Base-by-base conservation (phyloP, 92 coral and sea anemone genomes). In the Phymanthus crucifer region DNA sequence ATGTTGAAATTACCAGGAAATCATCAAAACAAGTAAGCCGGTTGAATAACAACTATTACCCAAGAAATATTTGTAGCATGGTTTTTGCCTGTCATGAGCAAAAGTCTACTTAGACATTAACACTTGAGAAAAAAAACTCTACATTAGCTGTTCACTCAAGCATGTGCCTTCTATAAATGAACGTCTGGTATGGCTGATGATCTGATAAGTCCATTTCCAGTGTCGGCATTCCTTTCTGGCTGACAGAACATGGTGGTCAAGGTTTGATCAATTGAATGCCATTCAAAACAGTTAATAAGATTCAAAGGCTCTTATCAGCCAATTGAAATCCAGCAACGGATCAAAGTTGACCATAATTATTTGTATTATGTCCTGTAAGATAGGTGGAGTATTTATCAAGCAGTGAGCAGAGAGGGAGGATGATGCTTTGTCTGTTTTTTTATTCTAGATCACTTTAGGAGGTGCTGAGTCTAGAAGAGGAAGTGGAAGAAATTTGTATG, bases 1-100 rank as follows among this genome's bases (percentile, higher is more conserved):
- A 95, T 75, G 91, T 93, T 27, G 91, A 95, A 75, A 93, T 95
- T 74, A 95, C 94, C 9, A 87, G 91, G 75, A 95, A 93, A 65
- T 36, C 26, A 21, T 73, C 79, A 24, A 82, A 82, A 74, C 86
- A 82, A 77, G 86, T 82, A 36, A 36, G 46, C 6, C 27, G 2
- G 21, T 24, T 64, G 14, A 64, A 7, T 24, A 24, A 24, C 31
- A 17, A 64, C 2, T 64, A 66, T 29, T 32, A 8, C 16, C 32
- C n/a, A 23, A 29, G 48, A 17, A 9, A 43, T 43, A 7, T 43
- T 43, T 43, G 0, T 2, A 43, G 14, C 14, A 38, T 38, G 14
- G 10, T 43, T 43, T 54, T 54, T 26, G n/a, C 27, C 26, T 54
- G 0, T 1, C 6, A 29, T 4, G 8, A 21, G 27, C 64, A 14